Base-by-base conservation (phyloP, 2,888 invertebrate species). In the Sesia bembeciformis region DNA sequence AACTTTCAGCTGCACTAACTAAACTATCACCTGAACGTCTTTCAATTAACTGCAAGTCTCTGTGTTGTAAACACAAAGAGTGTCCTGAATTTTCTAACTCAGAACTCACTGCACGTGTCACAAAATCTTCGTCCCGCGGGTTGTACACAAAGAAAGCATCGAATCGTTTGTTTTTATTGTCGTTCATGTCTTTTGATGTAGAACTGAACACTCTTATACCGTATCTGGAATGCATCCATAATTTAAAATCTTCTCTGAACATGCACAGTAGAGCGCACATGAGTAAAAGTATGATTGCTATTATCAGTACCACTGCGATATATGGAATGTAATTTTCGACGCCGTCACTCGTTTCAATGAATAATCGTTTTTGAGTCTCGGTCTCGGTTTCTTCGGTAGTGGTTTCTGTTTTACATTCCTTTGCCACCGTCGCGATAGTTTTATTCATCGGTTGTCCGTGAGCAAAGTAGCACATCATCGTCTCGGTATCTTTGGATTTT, bases 141-240 rank as follows among this genome's bases (percentile, higher is more conserved):
- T 95, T 94, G 89, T 97, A 97, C 60, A 96, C 93, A 75, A 97
- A 92, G 86, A 97, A 97, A 57, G 96, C 96, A 78, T 97, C 97
- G 82, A 95, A 96, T 5, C 95, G 90, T 68, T 94, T 93, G 73
- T 94, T 93, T 80, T 90, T 90, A 68, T 85, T 88, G 67, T 90
- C 90, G 67, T 91, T 90, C 77, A 90, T 84, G 59, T 90, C 89
- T 66, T 88, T 84, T 51, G 90, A 80, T 58, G 86, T 84, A 58
- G 92, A 92, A 77, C 92, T 93, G 76, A 94, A 93, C 64, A 95
- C 89, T 66, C 95, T 90, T 53, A 95, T 90, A 46, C 95, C 95
- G 77, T 94, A 95, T 65, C 91, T 92, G 8, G 94, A 93, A 83
- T 94, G 94, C 66, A 94, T 92, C 94, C 95, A 95, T 58, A 95